A percentile compares a stretch with the other conserved stretches of the same genome.
Conservation (phyloP, 2,797 vertebrate genomes). For the Acrossocheilus fasciatus region DNA sequence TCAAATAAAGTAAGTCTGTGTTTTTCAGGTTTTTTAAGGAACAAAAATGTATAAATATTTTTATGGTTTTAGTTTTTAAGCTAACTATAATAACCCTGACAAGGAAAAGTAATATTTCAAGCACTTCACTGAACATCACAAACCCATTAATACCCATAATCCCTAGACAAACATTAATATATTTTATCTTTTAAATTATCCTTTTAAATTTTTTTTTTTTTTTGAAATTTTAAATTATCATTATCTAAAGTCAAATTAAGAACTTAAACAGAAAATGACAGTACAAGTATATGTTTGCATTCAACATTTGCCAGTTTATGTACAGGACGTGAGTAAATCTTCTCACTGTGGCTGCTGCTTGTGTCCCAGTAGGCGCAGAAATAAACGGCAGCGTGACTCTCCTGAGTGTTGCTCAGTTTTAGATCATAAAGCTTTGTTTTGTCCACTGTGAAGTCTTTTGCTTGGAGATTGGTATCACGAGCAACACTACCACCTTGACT, state of each 20-base stretch:
- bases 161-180: background rate
- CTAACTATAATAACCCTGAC: background rate
- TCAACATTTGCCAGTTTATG: background rate
- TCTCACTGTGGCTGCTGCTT: background rate
- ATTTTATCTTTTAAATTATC: background rate
- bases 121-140: background rate
- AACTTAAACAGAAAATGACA: background rate
- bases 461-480: background rate
- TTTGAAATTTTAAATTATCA: no score
- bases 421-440: slow-evolving; percentile 25
- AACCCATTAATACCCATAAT: background rate
- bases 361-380: slow-evolving; percentile 36
- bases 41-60: background rate
- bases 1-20: background rate
- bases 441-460: slow-evolving; percentile 14
- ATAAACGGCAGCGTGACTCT: slow-evolving; percentile 23
- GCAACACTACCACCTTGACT: rapidly evolving
- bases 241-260: no score
- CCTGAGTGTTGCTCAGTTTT: slow-evolving; percentile 6
- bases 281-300: background rate
- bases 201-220: no score
- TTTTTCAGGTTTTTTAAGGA: background rate
- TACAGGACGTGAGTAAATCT: slow-evolving; percentile 21
- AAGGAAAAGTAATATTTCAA: background rate
- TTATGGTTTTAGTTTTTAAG: background rate